phyloP scores from a whole-genome alignment of 1,140 invertebrate genomes.

The Hylaeus volcanicus region DNA sequence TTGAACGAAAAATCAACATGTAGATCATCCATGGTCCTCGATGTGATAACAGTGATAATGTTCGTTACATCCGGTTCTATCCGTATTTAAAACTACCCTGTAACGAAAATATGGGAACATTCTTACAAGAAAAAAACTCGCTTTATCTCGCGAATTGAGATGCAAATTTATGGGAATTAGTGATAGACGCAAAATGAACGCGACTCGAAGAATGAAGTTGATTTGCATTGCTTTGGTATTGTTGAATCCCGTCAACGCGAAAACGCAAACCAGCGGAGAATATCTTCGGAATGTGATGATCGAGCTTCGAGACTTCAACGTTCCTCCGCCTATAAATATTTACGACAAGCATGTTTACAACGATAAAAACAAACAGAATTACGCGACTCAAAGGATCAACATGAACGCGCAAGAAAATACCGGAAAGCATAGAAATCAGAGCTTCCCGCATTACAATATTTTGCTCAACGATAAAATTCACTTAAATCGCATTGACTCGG shows the following conservation, averaged over 20 bases:
- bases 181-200: conserved; percentile 18
- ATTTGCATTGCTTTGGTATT: conserved; percentile 25
- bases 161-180: neutral
- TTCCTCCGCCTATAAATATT: conserved; percentile 24
- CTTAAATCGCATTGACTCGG: conserved; percentile 1
- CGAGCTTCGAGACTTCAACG: conserved; percentile 64
- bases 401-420: neutral
- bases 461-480: conserved; percentile 8
- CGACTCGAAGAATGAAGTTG: conserved; percentile 9
- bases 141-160: neutral
- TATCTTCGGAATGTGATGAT: conserved; percentile 69
- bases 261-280: conserved; percentile 57
- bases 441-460: neutral
- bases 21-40: neutral
- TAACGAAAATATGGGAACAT: neutral
- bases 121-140: neutral
- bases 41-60: neutral
- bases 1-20: no score
- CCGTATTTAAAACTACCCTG: neutral
- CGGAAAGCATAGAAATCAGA: conserved; percentile 11
- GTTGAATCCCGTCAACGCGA: conserved; percentile 23
- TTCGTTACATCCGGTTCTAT: neutral
- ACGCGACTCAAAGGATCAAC: conserved; percentile 32
- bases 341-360: conserved; percentile 23
- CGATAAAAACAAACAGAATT: neutral